phyloP scores from a whole-genome alignment of 2,113 vertebrate species.

The Pelecanoides urinatrix region DNA sequence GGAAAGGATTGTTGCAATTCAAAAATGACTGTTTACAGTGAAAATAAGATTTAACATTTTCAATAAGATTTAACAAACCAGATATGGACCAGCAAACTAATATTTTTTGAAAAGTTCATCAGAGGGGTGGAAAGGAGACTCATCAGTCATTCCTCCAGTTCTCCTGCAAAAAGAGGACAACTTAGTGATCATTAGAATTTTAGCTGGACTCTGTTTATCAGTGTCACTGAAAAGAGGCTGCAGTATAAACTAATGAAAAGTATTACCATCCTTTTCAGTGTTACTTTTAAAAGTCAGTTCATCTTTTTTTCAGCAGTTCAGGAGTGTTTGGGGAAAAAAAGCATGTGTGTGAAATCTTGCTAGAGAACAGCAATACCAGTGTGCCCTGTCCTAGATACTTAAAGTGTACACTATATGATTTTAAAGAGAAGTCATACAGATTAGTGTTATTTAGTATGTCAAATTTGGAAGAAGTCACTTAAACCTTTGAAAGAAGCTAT shows the following conservation, averaged over 20 bases:
- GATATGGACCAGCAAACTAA: background rate
- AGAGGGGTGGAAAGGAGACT: background rate
- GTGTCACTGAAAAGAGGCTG: background rate
- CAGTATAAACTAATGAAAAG: background rate
- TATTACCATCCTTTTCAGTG: background rate
- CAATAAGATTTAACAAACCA: too few relatives aligned
- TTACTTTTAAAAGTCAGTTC: background rate
- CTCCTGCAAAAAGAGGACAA: background rate
- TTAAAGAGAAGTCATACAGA: background rate
- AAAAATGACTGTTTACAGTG: background rate
- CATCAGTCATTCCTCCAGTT: background rate
- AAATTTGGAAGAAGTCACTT: background rate
- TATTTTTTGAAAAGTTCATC: background rate
- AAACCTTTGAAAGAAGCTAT: background rate
- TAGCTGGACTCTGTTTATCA: background rate
- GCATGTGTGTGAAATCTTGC: accelerated
- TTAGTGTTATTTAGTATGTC: background rate
- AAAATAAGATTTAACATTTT: background rate
- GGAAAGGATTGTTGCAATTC: background rate
- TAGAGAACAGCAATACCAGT: background rate
- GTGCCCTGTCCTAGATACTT: background rate
- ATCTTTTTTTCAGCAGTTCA: background rate
- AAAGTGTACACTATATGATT: background rate
- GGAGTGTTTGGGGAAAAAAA: background rate
- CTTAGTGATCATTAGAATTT: background rate